Evolutionary conservation across 2,888 invertebrate genomes (phyloP), one percentile per base, ranked within the genome.

Genomic region (Reticulitermes lucifugus): DNA sequence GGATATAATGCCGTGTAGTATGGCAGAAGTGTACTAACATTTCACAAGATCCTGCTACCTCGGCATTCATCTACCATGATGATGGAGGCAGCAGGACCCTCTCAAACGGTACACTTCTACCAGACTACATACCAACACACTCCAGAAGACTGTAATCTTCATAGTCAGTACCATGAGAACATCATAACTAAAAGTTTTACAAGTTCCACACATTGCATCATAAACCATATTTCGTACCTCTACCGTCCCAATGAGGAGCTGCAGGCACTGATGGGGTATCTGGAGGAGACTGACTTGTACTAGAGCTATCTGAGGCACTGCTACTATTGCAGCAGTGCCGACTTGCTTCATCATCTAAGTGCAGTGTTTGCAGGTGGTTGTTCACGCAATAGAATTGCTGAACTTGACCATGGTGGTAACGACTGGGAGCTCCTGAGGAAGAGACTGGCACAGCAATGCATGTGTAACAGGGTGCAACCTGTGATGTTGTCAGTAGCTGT

Each of bases 281-380:
- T 14, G 92, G 92, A 0, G 93, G 93, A 29, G 93, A 93, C 87
- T 93, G 92, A 87, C 92, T 92, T 29, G 91, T 90, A 79, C 92
- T 92, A 86, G 92, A 93, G 86, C 91, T 92, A 35, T 89, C 89
- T 75, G 91, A 91, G 87, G 92, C 92, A 83, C 90, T 90, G 83
- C 92, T 92, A 87, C 92, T 92, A 87, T 92, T 92, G 4, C 93
- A 93, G 87, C 91, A 91, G 79, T 92, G 92, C 81, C 92, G 90
- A 85, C 90, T 91, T 87, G 89, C 91, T 79, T 92, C 92, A 5
- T 91, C 91, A 70, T 93, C 92, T 73, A 93, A 88, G 86, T 90
- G 91, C 84, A 93, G 88, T 5, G 91, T 90, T 87, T 92, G 92
- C 88, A 93, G 89, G 87, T 86, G 85, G 25, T 92, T 92, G 22